phyloP scores from a whole-genome alignment of 2,888 invertebrate species.

The Aplocera efformata region DNA sequence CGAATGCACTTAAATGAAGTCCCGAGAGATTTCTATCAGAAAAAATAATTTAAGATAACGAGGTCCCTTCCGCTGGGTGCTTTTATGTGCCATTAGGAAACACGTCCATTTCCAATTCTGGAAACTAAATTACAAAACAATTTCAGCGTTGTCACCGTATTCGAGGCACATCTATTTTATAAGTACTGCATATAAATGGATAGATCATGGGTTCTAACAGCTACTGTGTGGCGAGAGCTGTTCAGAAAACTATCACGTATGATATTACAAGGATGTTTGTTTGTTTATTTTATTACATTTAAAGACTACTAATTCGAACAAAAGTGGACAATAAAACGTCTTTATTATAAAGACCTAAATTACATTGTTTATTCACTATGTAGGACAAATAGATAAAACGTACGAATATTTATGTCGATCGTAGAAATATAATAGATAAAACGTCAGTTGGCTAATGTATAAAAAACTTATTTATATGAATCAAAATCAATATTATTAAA shows the following conservation, averaged over 20 bases:
- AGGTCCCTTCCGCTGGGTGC: background rate
- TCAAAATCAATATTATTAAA: background rate
- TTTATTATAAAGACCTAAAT: too few species aligned
- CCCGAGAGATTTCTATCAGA: background rate
- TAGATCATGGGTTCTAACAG: constrained; percentile 48
- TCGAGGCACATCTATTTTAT: constrained; percentile 55
- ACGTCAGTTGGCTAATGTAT: too few species aligned
- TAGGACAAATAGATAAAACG: too few species aligned
- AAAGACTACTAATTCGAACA: constrained; percentile 36
- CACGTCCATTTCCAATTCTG: constrained; percentile 21
- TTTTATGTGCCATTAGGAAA: constrained; percentile 16
- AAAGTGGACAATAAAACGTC: background rate
- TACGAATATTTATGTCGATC: too few species aligned
- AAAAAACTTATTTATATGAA: too few species aligned
- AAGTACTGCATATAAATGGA: constrained; percentile 61
- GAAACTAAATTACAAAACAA: constrained; percentile 30
- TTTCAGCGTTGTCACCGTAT: constrained; percentile 45
- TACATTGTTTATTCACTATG: too few species aligned
- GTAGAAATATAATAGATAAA: too few species aligned
- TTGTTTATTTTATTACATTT: constrained; percentile 36
- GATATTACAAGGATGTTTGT: constrained; percentile 49
- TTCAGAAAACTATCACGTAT: constrained; percentile 62
- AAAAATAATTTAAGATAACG: background rate
- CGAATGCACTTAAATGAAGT: background rate
- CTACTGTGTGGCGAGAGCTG: constrained; percentile 56